Base-by-base conservation (phyloP, 1,140 invertebrate species). In the Atta cephalotes region DNA sequence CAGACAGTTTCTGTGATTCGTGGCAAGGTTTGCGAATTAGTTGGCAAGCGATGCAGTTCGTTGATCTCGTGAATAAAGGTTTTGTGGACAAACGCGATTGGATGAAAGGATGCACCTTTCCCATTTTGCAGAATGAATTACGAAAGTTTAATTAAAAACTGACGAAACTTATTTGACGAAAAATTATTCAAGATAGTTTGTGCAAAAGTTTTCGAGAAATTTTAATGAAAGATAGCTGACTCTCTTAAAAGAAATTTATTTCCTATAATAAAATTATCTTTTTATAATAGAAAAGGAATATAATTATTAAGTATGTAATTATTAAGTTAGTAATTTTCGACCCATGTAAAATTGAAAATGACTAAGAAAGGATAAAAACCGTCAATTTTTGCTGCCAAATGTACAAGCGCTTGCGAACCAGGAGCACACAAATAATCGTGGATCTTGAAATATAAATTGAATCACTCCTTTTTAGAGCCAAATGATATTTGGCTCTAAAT, bases 1-100 rank as follows among this genome's bases (percentile, higher is more conserved):
- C 25, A 74, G 70, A 74, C 39, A 16, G 53, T 45, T 80, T 51
- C 68, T 31, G 80, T 82, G 80, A 84, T 74, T 84, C 80, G 70
- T 84, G 56, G 70, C 39, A 35, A 49, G 68, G 18, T 49, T 84
- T 71, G 80, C 35, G 80, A 84, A 84, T 74, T 84, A 84, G 68
- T 81, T 71, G 78, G 63, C 78, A 39, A 45, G 56, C 39, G 70
- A 49, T 51, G 80, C 70, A 63, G 25, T 84, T 62, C 68, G 28
- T 51, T 49, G 51, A 21, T 3, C 49, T n/a, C 25, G 53, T 16
- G 66, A 62, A 35, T 72, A 31, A 49, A n/a, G 35, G 25, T 60
- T 74, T 21, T 31, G 31, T 28, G 35, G 28, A 18, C 14, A 70
- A 49, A 45, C 3, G 53, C 3, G 53, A 53, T 21, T 21, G 49